Evolutionary conservation across 2,797 vertebrate genomes (phyloP).

Genomic region (Chiloscyllium punctatum): DNA sequence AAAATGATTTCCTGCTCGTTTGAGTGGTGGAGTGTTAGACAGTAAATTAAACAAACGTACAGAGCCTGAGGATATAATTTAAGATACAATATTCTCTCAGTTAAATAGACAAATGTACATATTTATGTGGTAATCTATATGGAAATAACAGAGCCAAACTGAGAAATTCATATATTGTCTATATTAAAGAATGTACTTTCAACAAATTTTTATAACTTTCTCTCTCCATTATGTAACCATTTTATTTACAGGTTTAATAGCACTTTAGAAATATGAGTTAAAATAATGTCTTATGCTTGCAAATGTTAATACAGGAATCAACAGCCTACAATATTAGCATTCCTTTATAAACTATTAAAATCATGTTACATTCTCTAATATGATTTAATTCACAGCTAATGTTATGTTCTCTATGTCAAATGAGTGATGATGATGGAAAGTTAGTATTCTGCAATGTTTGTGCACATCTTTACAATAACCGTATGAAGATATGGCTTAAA

Average conservation of each 20-base stretch:
- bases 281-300: neutral
- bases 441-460: too few relatives aligned
- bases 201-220: neutral
- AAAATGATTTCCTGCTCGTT: constrained; percentile 11
- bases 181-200: neutral
- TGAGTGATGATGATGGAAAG: too few relatives aligned
- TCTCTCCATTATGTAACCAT: neutral
- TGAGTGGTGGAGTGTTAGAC: neutral
- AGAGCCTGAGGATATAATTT: too few relatives aligned
- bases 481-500: too few relatives aligned
- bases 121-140: neutral
- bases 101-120: neutral
- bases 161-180: neutral
- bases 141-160: neutral
- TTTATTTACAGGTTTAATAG: neutral
- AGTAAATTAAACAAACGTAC: neutral
- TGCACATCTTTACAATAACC: too few relatives aligned
- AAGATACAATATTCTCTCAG: neutral
- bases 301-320: neutral
- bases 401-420: too few relatives aligned
- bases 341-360: too few relatives aligned
- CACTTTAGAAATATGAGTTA: neutral
- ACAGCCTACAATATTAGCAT: neutral
- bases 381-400: too few relatives aligned
- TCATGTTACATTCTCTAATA: too few relatives aligned